Evolutionary conservation across 2,797 vertebrate species (phyloP).

Genomic region (Pseudochromis fuscus): DNA sequence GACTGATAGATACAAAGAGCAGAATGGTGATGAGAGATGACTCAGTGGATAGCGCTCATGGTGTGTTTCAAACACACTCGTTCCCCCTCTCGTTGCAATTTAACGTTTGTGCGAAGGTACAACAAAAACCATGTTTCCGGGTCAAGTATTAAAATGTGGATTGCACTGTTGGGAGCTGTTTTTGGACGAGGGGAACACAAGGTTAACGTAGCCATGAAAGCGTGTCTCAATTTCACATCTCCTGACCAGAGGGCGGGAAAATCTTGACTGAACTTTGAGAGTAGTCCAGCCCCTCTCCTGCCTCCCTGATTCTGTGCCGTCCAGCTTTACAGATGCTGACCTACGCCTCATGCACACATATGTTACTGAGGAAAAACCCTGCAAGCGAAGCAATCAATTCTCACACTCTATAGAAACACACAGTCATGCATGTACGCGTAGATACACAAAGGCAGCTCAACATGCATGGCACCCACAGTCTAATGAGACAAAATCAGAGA

Average conservation of each 20-base stretch:
- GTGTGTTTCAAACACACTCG: slow-evolving; percentile 50
- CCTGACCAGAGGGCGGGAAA: slow-evolving; percentile 50
- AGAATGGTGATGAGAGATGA: slow-evolving; percentile 64
- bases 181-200: slow-evolving; percentile 21
- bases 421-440: slow-evolving; percentile 19
- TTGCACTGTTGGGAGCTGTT: slow-evolving; percentile 1
- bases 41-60: slow-evolving; percentile 49
- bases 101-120: slow-evolving; percentile 45
- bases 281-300: neutral
- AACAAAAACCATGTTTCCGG: slow-evolving; percentile 43
- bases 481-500: slow-evolving; percentile 63
- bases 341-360: slow-evolving; percentile 44
- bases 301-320: slow-evolving; percentile 15
- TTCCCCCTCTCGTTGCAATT: slow-evolving; percentile 13
- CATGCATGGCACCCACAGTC: slow-evolving; percentile 50
- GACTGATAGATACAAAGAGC: slow-evolving; percentile 69
- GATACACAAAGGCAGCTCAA: slow-evolving; percentile 39
- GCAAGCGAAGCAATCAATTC: slow-evolving; percentile 59
- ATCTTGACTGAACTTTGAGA: slow-evolving; percentile 43
- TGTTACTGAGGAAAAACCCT: slow-evolving; percentile 50
- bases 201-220: slow-evolving; percentile 45
- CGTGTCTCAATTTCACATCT: slow-evolving; percentile 66
- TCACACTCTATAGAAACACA: slow-evolving; percentile 54
- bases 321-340: slow-evolving; percentile 48
- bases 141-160: slow-evolving; percentile 41